These are phyloP conservation scores for Caenorhabditis macrosperma DNA, from an alignment of 2,888 invertebrate genomes.

Conservation along the genomic window DNA sequence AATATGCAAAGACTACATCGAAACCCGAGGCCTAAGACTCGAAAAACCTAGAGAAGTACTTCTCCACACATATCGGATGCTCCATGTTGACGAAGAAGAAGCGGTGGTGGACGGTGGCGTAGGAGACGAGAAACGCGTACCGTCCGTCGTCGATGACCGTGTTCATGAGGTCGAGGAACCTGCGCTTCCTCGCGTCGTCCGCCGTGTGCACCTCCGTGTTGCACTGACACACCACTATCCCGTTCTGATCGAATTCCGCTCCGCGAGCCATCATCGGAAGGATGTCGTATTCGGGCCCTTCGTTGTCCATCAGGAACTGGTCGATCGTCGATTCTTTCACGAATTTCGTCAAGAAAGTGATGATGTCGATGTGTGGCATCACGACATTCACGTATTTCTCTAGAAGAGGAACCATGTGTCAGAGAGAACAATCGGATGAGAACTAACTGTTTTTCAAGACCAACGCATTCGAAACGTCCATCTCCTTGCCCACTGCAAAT, in stretches of 20 bases:
- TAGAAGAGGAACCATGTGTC: background rate
- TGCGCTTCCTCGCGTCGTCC: conserved; percentile 33
- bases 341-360: conserved; percentile 53
- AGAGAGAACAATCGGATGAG: background rate
- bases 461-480: conserved; percentile 35
- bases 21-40: background rate
- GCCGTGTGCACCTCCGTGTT: conserved; percentile 52
- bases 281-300: conserved; percentile 54
- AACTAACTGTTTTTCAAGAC: conserved; percentile 35
- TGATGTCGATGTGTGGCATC: conserved; percentile 58
- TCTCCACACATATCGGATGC: conserved; percentile 52
- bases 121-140: conserved; percentile 44
- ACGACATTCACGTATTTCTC: conserved; percentile 26
- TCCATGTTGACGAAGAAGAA: conserved; percentile 50
- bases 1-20: background rate
- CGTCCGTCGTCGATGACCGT: conserved; percentile 46
- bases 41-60: conserved; percentile 49
- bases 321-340: conserved; percentile 48
- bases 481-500: conserved; percentile 51
- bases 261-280: conserved; percentile 55
- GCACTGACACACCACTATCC: conserved; percentile 42
- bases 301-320: conserved; percentile 55
- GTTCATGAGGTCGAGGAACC: conserved; percentile 46
- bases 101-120: conserved; percentile 54
- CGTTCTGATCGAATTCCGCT: conserved; percentile 46